Evolutionary conservation across 2,888 invertebrate species (phyloP).

Genomic region (Amphipyra berbera): DNA sequence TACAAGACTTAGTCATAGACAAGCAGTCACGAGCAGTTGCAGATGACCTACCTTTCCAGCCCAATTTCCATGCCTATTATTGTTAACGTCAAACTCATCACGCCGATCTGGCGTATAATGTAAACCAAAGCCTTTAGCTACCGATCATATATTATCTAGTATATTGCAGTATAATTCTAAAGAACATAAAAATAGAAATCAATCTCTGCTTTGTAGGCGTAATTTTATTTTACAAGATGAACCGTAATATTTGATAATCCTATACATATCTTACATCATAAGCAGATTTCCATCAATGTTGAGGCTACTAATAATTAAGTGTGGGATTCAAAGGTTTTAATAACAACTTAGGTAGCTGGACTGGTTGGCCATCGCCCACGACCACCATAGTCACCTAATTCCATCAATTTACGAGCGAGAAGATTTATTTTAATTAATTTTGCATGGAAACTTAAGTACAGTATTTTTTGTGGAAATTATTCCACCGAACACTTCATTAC

Average conservation of each 20-base stretch:
- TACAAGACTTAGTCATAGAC: constrained; percentile 50
- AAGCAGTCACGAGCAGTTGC: constrained; percentile 10
- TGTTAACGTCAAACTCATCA: background rate
- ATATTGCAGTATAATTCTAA: too few relatives aligned
- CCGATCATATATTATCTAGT: too few relatives aligned
- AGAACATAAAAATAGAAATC: too few relatives aligned
- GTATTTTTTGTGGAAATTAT: background rate
- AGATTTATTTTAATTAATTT: background rate
- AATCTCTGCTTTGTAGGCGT: constrained; percentile 22
- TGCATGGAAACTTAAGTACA: background rate
- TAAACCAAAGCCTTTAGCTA: too few relatives aligned
- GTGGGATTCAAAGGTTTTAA: constrained; percentile 52
- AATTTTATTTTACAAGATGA: constrained; percentile 33
- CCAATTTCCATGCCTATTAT: constrained; percentile 21
- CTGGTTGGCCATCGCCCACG: constrained; percentile 49
- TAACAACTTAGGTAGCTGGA: constrained; percentile 40
- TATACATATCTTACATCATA: constrained; percentile 33
- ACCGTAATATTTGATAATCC: constrained; percentile 24
- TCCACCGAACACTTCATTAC: too few relatives aligned
- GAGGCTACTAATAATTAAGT: constrained; percentile 47
- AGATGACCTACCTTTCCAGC: constrained; percentile 39
- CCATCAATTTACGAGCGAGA: constrained; percentile 8
- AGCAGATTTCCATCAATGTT: constrained; percentile 37
- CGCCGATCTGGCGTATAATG: too few relatives aligned
- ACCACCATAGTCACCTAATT: constrained; percentile 35